A percentile compares a stretch with the other conserved stretches of the same genome.
Evolutionary conservation across 2,797 vertebrate genomes (phyloP).

Genomic region (Myotis daubentonii): DNA sequence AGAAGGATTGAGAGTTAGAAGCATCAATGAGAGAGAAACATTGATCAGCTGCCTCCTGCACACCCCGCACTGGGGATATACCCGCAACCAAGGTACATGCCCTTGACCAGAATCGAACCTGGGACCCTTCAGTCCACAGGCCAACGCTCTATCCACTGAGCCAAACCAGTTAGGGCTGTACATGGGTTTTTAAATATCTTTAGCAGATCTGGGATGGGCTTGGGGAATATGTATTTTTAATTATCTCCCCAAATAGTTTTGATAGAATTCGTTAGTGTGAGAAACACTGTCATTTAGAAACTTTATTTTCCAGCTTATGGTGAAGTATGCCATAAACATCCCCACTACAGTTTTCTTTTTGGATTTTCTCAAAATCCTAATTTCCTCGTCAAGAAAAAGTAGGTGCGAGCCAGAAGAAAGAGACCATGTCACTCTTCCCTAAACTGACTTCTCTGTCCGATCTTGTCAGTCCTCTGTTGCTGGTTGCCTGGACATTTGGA

Average conservation of each 20-base stretch:
- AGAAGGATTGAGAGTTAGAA: too few relatives aligned
- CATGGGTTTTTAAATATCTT: background rate
- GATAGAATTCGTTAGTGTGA: background rate
- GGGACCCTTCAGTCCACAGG: too few relatives aligned
- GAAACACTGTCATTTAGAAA: background rate
- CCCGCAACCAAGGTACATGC: too few relatives aligned
- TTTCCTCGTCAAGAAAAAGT: background rate
- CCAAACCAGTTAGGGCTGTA: too few relatives aligned
- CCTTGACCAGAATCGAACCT: too few relatives aligned
- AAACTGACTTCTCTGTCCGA: background rate
- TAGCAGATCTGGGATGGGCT: background rate
- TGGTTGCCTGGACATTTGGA: background rate
- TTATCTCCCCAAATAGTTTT: background rate
- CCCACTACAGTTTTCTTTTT: background rate
- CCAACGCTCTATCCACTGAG: too few relatives aligned
- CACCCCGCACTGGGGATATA: too few relatives aligned
- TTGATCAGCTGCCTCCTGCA: too few relatives aligned
- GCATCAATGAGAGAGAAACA: too few relatives aligned
- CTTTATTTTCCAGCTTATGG: background rate
- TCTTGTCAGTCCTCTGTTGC: background rate
- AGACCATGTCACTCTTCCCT: background rate
- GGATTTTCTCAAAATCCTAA: background rate
- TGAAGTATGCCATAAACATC: background rate
- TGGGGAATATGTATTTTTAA: background rate
- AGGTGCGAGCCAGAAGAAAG: background rate